phyloP scores from a whole-genome alignment of 92 coral and sea anemone genomes.

The Palythoa caribaeorum region DNA sequence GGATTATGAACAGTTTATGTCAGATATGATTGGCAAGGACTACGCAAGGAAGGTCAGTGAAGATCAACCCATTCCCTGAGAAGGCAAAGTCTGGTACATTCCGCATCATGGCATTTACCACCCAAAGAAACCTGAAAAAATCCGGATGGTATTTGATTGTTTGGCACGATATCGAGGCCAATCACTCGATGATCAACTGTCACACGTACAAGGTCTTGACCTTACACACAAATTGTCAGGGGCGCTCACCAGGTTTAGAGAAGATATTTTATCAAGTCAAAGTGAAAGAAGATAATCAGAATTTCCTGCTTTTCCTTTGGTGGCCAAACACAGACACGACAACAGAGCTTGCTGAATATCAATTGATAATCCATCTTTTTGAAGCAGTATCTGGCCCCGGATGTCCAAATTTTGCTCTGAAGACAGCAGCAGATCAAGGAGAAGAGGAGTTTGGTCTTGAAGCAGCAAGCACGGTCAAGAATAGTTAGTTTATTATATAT shows the following conservation, averaged over 20 bases:
- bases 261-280: conserved; percentile 71
- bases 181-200: conserved; percentile 53
- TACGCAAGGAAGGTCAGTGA: conserved; percentile 41
- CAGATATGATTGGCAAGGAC: conserved; percentile 48
- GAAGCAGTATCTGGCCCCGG: conserved; percentile 63
- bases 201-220: conserved; percentile 57
- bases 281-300: conserved; percentile 54
- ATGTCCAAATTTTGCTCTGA: conserved; percentile 74
- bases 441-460: conserved; percentile 51
- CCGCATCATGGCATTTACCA: conserved; percentile 70
- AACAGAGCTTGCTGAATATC: conserved; percentile 52
- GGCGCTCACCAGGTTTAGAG: conserved; percentile 70
- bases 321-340: conserved; percentile 64
- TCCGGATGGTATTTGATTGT: conserved; percentile 59
- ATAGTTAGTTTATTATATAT: conserved; percentile 63
- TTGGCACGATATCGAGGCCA: conserved; percentile 47
- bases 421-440: conserved; percentile 64
- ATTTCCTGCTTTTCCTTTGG: conserved; percentile 67
- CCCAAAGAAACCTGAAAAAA: conserved; percentile 50
- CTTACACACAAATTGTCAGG: conserved; percentile 60
- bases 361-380: conserved; percentile 74
- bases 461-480: conserved; percentile 53
- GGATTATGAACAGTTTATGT: conserved; percentile 51
- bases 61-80: neutral
- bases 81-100: conserved; percentile 60